phyloP scores from a whole-genome alignment of 2,888 invertebrate genomes.

The Hofmannophila pseudospretella region DNA sequence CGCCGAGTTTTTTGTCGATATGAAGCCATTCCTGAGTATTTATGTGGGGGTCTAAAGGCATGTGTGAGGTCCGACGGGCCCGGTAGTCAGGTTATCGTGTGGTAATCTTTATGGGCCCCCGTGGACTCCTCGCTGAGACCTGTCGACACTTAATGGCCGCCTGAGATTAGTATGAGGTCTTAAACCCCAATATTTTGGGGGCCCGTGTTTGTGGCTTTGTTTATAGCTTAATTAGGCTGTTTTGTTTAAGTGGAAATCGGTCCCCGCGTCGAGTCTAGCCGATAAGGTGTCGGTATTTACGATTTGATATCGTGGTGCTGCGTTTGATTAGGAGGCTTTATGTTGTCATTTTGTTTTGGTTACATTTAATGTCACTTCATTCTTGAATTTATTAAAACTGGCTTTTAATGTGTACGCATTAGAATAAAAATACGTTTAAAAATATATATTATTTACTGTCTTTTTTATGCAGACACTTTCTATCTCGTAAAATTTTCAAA shows the following conservation, averaged over 20 bases:
- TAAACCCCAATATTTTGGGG: conserved; percentile 58
- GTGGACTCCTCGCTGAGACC: conserved; percentile 66
- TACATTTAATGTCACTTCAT: conserved; percentile 33
- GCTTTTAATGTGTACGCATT: conserved; percentile 10
- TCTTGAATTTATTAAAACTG: conserved; percentile 9
- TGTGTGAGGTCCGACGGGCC: conserved; percentile 69
- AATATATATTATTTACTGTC: conserved; percentile 2
- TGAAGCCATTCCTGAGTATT: conserved; percentile 70
- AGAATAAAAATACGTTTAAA: conserved; percentile 2
- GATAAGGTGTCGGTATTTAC: conserved; percentile 76
- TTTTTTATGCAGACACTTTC: conserved; percentile 4
- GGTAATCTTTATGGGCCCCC: conserved; percentile 73
- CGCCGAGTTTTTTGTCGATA: conserved; percentile 74
- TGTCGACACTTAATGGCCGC: conserved; percentile 72
- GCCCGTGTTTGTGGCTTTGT: conserved; percentile 72
- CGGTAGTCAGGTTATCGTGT: conserved; percentile 72
- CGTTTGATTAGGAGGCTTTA: conserved; percentile 35
- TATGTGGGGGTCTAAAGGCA: conserved; percentile 57
- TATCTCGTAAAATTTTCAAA: background rate
- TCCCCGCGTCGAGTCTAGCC: conserved; percentile 56
- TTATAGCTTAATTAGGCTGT: conserved; percentile 78
- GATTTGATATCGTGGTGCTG: conserved; percentile 52
- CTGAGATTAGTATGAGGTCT: conserved; percentile 58
- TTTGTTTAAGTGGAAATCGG: conserved; percentile 68
- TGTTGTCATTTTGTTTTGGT: conserved; percentile 54